Evolutionary conservation across 2,888 invertebrate genomes (phyloP).

Genomic region (Epicampocera succincta): DNA sequence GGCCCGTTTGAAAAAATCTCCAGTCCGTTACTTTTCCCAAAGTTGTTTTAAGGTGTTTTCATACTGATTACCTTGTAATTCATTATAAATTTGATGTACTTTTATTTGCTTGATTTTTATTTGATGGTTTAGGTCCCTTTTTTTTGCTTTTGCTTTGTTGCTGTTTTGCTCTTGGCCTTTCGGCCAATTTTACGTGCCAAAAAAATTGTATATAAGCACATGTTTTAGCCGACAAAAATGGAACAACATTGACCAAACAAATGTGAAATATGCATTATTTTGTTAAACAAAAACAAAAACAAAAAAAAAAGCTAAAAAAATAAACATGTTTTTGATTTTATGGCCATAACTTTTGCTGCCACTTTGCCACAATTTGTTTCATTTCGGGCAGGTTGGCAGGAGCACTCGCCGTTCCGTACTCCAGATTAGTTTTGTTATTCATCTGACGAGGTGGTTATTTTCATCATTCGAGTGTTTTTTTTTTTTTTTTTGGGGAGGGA

Average conservation of each 20-base stretch:
- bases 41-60: conserved; percentile 52
- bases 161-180: conserved; percentile 38
- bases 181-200: conserved; percentile 72
- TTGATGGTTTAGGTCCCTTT: conserved; percentile 5
- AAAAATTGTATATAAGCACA: too few relatives aligned
- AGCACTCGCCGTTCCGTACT: conserved; percentile 13
- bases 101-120: conserved; percentile 46
- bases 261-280: conserved; percentile 3
- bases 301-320: too few relatives aligned
- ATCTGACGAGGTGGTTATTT: conserved; percentile 66
- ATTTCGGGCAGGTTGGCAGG: neutral
- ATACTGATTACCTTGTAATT: conserved; percentile 73
- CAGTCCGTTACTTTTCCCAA: conserved; percentile 63
- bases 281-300: too few relatives aligned
- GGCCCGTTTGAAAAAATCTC: too few relatives aligned
- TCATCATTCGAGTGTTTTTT: conserved; percentile 17
- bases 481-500: too few relatives aligned
- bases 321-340: conserved; percentile 71
- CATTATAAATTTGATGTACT: conserved; percentile 79
- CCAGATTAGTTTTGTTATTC: conserved; percentile 51
- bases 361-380: conserved; percentile 29
- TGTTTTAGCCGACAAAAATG: conserved; percentile 17
- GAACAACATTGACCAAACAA: neutral
- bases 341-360: conserved; percentile 63
- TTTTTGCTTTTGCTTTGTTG: conserved; percentile 69